phyloP scores from a whole-genome alignment of 2,113 vertebrate species.

The Daboia siamensis region DNA sequence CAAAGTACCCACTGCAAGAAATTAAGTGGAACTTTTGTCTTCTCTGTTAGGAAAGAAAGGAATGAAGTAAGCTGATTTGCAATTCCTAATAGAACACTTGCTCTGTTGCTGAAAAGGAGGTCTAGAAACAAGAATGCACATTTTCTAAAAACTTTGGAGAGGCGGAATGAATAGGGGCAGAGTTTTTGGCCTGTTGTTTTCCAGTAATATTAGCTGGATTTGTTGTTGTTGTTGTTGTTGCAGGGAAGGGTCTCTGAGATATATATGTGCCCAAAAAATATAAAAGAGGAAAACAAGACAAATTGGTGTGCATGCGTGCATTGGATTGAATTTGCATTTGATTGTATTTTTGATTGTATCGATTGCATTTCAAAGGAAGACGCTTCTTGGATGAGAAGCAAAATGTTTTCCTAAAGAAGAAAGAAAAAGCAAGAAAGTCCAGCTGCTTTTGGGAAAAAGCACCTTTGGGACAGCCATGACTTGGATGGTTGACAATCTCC shows the following conservation, averaged over 20 bases:
- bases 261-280: neutral
- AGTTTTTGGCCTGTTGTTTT: neutral
- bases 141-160: neutral
- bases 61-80: neutral
- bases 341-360: neutral
- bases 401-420: too few species aligned
- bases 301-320: neutral
- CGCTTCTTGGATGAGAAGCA: neutral
- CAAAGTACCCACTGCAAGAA: neutral
- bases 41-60: neutral
- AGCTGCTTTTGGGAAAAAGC: too few species aligned
- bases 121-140: neutral
- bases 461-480: too few species aligned
- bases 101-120: neutral
- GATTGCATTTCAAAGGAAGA: neutral
- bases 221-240: too few species aligned
- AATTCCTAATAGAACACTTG: neutral
- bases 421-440: too few species aligned
- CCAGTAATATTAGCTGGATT: too few species aligned
- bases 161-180: neutral
- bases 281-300: neutral
- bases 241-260: neutral
- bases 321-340: neutral
- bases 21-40: neutral
- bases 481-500: too few species aligned